Base-by-base conservation (phyloP, 2,888 invertebrate genomes). In the Vanessa cardui region DNA sequence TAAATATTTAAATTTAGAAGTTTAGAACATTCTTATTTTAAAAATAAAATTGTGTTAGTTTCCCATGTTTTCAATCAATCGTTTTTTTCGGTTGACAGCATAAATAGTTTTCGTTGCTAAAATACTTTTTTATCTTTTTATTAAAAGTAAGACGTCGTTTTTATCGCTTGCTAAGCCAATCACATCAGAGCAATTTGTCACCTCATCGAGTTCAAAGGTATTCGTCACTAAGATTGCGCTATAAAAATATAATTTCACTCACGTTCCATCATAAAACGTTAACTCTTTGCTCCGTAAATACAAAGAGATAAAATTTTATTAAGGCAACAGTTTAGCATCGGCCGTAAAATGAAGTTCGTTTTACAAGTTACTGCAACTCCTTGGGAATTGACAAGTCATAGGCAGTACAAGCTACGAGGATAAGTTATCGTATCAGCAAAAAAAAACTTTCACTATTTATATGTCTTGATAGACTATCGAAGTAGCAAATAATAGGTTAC, bases 301-400 rank as follows among this genome's bases (percentile, higher is more conserved):
- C 64, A 61, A 83, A 83, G 80, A 82, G 85, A 87, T 86, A 88
- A 87, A 85, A 84, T 84, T 87, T 86, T 87, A 89, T 88, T 81
- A 84, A 80, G 84, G 83, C 83, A 83, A 86, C 86, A 87, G 84
- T 87, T 89, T 87, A 87, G 83, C 81, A 77, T 67, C 70, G 70
- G 66, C 80, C 87, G 83, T 90, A 89, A 89, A 89, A 77, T 75
- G 77, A 72, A 78, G 81, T 79, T 86, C 83, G 85, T 84, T 85
- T 83, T 84, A 84, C 82, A 84, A 85, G 84, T 83, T 82, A 83
- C 80, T 83, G 86, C 81, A 82, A 66, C 49, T 73, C 69, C 69
- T 73, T 73, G 66, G 70, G 77, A 73, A 77, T 79, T 76, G 77
- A 75, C 62, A 68, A 64, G 69, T 70, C 70, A 73, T 31, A 31